These are phyloP conservation scores for Habrosyne pyritoides DNA, from an alignment of 2,888 invertebrate genomes.

Conservation along the genomic window DNA sequence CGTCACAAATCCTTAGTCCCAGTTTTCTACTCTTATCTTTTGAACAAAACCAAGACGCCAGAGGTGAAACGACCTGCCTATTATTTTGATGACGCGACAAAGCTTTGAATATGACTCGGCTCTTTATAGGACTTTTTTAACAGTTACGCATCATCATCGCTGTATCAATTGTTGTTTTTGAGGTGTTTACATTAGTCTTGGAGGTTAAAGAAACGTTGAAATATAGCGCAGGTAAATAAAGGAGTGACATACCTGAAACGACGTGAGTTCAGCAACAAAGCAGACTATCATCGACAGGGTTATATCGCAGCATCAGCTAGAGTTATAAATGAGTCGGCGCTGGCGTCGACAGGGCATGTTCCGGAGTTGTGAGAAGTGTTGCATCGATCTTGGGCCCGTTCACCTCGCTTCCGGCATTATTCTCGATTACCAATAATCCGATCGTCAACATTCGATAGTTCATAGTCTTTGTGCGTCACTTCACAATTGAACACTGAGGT, in stretches of 20 bases:
- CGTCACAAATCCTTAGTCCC: conserved; percentile 41
- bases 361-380: conserved; percentile 46
- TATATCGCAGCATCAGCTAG: conserved; percentile 75
- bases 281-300: conserved; percentile 82
- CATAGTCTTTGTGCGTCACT: conserved; percentile 53
- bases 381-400: conserved; percentile 55
- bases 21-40: conserved; percentile 50
- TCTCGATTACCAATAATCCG: conserved; percentile 34
- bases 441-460: conserved; percentile 42
- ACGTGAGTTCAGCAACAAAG: conserved; percentile 80
- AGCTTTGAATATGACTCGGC: conserved; percentile 59
- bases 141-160: conserved; percentile 44
- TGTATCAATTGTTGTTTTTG: conserved; percentile 42
- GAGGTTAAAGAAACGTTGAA: conserved; percentile 24
- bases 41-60: conserved; percentile 49
- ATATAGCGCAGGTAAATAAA: conserved; percentile 13
- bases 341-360: conserved; percentile 73
- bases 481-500: conserved; percentile 54
- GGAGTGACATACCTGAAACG: conserved; percentile 75
- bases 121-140: conserved; percentile 45
- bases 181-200: conserved; percentile 29
- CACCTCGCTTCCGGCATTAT: conserved; percentile 41
- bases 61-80: conserved; percentile 59
- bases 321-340: conserved; percentile 71
- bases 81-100: conserved; percentile 70